These are phyloP conservation scores for Anarsia innoxiella DNA, from an alignment of 2,888 invertebrate genomes.

Conservation along the genomic window DNA sequence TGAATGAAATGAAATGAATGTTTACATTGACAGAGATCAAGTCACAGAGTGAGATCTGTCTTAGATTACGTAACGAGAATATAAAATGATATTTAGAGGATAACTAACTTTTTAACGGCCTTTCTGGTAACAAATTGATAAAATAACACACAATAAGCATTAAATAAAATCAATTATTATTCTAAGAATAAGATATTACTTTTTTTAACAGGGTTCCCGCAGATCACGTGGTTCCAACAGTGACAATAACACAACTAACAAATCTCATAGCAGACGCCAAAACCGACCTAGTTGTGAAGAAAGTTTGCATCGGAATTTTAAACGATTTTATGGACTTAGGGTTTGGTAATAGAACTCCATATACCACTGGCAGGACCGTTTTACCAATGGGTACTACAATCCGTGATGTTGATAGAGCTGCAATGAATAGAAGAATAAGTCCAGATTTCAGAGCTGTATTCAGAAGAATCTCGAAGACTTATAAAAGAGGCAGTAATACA, in stretches of 20 bases:
- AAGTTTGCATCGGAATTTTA: conserved; percentile 50
- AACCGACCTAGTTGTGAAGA: conserved; percentile 36
- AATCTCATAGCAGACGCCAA: conserved; percentile 40
- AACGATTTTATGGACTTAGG: conserved; percentile 64
- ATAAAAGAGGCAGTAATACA: conserved; percentile 46
- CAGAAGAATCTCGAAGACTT: conserved; percentile 40
- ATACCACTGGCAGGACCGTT: conserved; percentile 57
- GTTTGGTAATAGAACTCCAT: conserved; percentile 53
- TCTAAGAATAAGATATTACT: no score
- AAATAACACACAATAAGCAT: no score
- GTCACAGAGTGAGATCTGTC: no score
- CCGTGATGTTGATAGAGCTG: conserved; percentile 42
- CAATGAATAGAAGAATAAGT: conserved; percentile 33
- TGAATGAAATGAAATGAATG: no score
- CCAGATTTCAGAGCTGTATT: conserved; percentile 49
- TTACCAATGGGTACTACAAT: conserved; percentile 41
- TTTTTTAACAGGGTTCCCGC: no score
- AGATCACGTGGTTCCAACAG: conserved; percentile 41
- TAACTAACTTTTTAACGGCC: no score
- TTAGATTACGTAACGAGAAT: no score
- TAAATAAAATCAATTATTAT: no score
- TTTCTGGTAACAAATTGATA: no score
- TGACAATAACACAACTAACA: conserved; percentile 46
- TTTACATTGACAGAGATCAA: no score
- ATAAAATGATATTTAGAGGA: no score